phyloP scores from a whole-genome alignment of 2,888 invertebrate species.

The Osmoderma eremita region DNA sequence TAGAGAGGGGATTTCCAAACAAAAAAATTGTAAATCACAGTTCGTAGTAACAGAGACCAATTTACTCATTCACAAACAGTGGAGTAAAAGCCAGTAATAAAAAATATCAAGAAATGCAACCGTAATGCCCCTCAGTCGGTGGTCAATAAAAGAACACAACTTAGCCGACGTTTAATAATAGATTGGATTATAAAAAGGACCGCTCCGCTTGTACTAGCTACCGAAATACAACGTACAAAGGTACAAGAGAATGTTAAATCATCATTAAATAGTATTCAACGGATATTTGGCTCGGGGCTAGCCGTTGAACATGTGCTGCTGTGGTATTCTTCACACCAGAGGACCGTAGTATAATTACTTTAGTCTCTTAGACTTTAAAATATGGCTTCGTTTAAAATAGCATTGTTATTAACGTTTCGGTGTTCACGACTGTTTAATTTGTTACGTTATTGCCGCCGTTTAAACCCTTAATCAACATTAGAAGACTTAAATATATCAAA shows the following conservation, averaged over 20 bases:
- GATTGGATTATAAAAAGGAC: conserved; percentile 37
- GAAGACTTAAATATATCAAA: too few species aligned
- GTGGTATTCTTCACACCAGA: conserved; percentile 37
- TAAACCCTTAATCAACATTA: too few species aligned
- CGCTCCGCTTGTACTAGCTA: conserved; percentile 35
- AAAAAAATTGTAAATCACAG: conserved; percentile 18
- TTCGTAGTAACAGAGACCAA: conserved; percentile 21
- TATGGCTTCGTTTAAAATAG: conserved; percentile 19
- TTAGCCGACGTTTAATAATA: conserved; percentile 39
- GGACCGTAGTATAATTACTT: conserved; percentile 23
- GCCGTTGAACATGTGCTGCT: conserved; percentile 49
- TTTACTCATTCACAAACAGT: conserved; percentile 13
- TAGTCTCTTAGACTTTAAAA: conserved; percentile 23
- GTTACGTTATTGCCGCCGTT: conserved; percentile 1
- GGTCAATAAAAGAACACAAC: conserved; percentile 35
- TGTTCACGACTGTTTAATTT: conserved; percentile 7
- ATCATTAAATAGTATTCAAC: conserved; percentile 45
- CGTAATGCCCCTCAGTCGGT: conserved; percentile 22
- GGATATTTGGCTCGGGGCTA: conserved; percentile 46
- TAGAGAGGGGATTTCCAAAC: background rate
- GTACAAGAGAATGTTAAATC: conserved; percentile 42
- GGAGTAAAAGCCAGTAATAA: background rate
- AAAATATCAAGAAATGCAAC: conserved; percentile 30
- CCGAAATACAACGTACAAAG: conserved; percentile 41
- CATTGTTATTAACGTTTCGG: conserved; percentile 2